Evolutionary conservation across 2,113 vertebrate genomes (phyloP), one percentile per base, ranked within the genome.

Genomic region (Romanogobio albipinnatus): DNA sequence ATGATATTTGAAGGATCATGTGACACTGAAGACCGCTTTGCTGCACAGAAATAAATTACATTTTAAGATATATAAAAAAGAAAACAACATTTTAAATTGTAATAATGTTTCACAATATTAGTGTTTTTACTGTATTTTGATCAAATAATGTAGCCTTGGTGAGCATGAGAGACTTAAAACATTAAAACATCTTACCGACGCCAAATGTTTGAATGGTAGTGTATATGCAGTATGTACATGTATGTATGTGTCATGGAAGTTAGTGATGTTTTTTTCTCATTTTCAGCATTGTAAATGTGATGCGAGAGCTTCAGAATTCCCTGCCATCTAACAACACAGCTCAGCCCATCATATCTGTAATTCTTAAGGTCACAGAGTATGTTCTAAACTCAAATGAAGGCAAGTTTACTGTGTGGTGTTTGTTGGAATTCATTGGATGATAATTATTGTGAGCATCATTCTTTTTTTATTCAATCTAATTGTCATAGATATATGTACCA

Each of bases 231-330:
- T n/a, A 71, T 13, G 1, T 58, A 5, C 58, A 22, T 59, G 3
- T 78, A 15, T 61, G 33, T 10, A 39, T 13, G 19, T 29, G 10
- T 78, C 6, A 45, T 79, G 22, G 14, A 22, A 77, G 36, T 14
- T 59, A 43, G 1, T 47, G n/a, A 26, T 79, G 75, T 17, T 22
- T 86, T 84, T 85, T 70, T 88, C 87, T 88, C 3, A 36, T 83
- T 86, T 45, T 26, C 62, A 95, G 94, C 58, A 90, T 95, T 85
- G 49, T 94, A 81, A 89, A 91, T 49, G 81, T 92, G 58, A 83
- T 94, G 90, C 86, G 84, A 70, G 86, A 83, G 7, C 24, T 94
- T 33, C 85, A 89, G 58, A 87, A 83, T 83, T 83, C 92, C 26
- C 85, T 95, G n/a, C 88, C 91, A 0, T 64, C 76, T 10, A 89